Evolutionary conservation across 2,888 invertebrate genomes (phyloP), one percentile per base, ranked within the genome.

Genomic region (Belgica antarctica): DNA sequence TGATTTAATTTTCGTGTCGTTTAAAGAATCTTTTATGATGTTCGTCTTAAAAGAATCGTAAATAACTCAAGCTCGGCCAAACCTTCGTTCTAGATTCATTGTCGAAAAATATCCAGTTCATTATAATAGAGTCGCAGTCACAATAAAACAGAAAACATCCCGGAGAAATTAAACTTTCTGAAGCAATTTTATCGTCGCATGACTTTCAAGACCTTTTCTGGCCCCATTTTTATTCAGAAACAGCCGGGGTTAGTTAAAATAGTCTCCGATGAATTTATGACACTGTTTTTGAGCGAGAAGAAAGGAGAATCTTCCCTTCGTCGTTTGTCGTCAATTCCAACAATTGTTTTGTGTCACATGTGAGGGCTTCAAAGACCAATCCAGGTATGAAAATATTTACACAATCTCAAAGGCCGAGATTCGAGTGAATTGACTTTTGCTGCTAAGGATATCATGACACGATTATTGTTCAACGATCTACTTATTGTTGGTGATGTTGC

Each of bases 21-120:
- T 12, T 5, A 31, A 62, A 36, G 36, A n/a, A n/a, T n/a, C n/a
- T n/a, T n/a, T n/a, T n/a, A n/a, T n/a, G 25, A 46, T 25, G 31
- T 10, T 66, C 15, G 12, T 25, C 25, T 12, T 24, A 22, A 22
- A 52, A 52, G 52, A 22, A 52, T 66, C 66, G 52, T 66, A 66
- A 66, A 66, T 66, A 66, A 66, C 52, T 66, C 66, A 52, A 17
- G 5, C 22, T 7, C n/a, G 66, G 66, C 66, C 66, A 66, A 66
- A 41, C 66, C 66, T 66, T 28, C 66, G 66, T 31, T 52, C 66
- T 66, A 66, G 66, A 47, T 66, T 66, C 46, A 63, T 63, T 63
- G 36, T 63, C 10, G 8, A 12, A 31, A 31, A 12, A 12, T 7
- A 10, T 61, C 17, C 24, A 61, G 27, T 61, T 61, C 61, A 61